Evolutionary conservation across 2,888 invertebrate genomes (phyloP).

Genomic region (Ypsolopha scabrella): DNA sequence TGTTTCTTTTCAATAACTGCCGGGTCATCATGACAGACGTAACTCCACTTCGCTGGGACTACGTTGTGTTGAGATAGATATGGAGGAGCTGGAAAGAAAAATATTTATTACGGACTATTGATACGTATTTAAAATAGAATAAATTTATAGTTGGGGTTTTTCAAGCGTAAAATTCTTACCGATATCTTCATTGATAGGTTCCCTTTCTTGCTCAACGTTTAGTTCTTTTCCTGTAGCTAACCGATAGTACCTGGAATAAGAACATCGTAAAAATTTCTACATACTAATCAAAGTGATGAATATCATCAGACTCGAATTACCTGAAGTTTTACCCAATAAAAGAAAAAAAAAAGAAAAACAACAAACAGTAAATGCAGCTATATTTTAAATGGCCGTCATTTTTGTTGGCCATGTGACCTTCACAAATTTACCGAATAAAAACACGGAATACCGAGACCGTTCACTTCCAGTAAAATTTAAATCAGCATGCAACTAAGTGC

Average conservation of each 20-base stretch:
- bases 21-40: conserved; percentile 62
- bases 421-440: background rate
- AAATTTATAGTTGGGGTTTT: background rate
- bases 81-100: conserved; percentile 75
- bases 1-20: conserved; percentile 67
- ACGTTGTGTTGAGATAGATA: conserved; percentile 88
- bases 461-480: too few species aligned
- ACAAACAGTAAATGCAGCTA: too few species aligned
- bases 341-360: too few species aligned
- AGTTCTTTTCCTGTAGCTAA: conserved; percentile 73
- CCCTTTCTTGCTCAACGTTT: conserved; percentile 76
- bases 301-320: too few species aligned
- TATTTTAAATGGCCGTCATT: too few species aligned
- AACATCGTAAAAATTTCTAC: too few species aligned
- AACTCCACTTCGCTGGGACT: conserved; percentile 85
- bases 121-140: background rate
- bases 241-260: conserved; percentile 67
- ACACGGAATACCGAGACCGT: too few species aligned
- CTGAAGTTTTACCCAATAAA: too few species aligned
- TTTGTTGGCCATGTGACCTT: too few species aligned
- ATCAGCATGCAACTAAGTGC: too few species aligned
- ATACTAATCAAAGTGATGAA: too few species aligned
- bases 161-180: conserved; percentile 27
- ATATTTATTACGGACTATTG: background rate
- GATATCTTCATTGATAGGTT: conserved; percentile 76